Conservation (phyloP, 2,888 invertebrate genomes). For the Spisula solida region DNA sequence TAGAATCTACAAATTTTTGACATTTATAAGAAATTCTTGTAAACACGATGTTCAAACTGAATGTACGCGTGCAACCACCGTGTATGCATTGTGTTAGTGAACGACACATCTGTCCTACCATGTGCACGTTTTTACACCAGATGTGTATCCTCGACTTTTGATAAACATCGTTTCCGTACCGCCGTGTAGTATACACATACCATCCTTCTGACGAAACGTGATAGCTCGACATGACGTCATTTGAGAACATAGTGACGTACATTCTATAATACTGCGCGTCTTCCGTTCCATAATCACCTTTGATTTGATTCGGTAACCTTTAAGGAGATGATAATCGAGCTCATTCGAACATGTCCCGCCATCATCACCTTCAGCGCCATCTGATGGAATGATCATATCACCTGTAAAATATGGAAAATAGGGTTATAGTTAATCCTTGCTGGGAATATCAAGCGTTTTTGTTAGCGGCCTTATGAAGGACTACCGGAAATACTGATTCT, state of each 20-base stretch:
- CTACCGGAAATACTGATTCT: too few species aligned
- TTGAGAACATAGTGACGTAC: slow-evolving; percentile 28
- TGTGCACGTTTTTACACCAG: slow-evolving; percentile 7
- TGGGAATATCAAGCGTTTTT: too few species aligned
- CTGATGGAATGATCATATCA: not conserved
- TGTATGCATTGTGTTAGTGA: too few species aligned
- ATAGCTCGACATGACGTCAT: slow-evolving; percentile 30
- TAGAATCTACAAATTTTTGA: too few species aligned
- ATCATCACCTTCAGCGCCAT: not conserved
- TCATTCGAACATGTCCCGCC: slow-evolving; percentile 18
- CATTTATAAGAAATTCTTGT: too few species aligned
- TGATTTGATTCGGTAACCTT: slow-evolving; percentile 15
- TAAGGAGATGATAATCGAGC: slow-evolving; percentile 19
- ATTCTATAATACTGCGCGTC: slow-evolving; percentile 32
- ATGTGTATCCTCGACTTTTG: slow-evolving; percentile 6
- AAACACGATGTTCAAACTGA: too few species aligned
- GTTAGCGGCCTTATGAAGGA: too few species aligned
- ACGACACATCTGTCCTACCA: not conserved
- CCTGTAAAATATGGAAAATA: not conserved
- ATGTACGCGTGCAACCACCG: too few species aligned
- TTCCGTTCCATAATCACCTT: slow-evolving; percentile 5
- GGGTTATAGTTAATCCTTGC: too few species aligned
- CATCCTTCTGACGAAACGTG: not conserved
- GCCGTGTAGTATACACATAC: slow-evolving; percentile 25
- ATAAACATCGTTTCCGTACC: not conserved